Conservation (phyloP, 2,888 invertebrate genomes). For the Ctenicera cuprea region DNA sequence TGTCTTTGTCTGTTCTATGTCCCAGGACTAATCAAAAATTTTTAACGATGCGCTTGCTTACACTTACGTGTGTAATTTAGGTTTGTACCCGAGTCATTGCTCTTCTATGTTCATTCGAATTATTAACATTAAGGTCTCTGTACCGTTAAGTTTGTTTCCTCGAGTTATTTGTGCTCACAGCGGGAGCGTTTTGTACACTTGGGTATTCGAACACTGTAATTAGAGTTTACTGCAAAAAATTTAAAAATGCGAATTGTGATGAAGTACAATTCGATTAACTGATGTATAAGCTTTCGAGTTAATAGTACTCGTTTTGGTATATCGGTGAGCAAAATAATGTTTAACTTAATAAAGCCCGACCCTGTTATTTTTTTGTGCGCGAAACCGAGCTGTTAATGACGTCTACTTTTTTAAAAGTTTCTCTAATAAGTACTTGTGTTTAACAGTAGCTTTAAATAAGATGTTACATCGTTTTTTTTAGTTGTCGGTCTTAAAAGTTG, state of each 20-base stretch:
- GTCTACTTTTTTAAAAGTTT: too few species aligned
- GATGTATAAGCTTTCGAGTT: background rate
- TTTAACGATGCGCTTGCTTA: background rate
- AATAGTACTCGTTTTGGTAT: too few species aligned
- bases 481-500: too few species aligned
- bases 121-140: slow-evolving; percentile 18
- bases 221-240: background rate
- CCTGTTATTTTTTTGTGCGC: too few species aligned
- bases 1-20: background rate
- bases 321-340: too few species aligned
- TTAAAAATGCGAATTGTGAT: background rate
- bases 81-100: slow-evolving; percentile 17
- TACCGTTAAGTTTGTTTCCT: slow-evolving; percentile 17
- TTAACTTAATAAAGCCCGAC: too few species aligned
- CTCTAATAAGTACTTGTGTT: too few species aligned
- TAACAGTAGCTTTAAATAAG: too few species aligned
- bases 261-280: background rate
- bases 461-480: too few species aligned
- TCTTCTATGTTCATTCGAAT: background rate
- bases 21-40: background rate
- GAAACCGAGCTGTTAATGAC: too few species aligned
- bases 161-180: slow-evolving; percentile 1
- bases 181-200: background rate
- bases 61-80: background rate
- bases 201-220: background rate